Evolutionary conservation across 1,140 invertebrate genomes (phyloP), one percentile per base, ranked within the genome.

Genomic region (silkworm (Bombyx mori)): DNA sequence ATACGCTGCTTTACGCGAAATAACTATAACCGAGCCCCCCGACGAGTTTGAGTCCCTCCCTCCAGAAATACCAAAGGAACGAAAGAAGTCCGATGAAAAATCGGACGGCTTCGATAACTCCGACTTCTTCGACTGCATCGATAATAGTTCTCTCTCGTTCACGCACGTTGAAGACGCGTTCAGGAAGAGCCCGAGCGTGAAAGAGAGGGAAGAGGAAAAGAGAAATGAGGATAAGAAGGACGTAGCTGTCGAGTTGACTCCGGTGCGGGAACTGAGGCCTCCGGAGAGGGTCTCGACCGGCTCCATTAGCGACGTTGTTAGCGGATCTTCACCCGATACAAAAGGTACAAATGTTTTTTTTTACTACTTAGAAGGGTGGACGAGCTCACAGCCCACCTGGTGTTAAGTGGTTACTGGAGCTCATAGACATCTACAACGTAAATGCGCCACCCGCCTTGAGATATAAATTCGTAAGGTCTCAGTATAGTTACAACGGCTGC

Each of bases 1-100:
- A 44, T 94, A 94, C 74, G 93, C 92, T 0, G 92, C 92, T 0
- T 74, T 93, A 53, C 73, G 93, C 45, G 92, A 94, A 73, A 93
- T 93, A 26, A 92, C 91, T 55, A 88, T 91, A 65, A 89, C 90
- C 18, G 90, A 91, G 63, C 88, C 90, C 60, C 73, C 88, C 5
- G 90, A 91, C 8, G 90, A 90, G 55, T 81, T 82, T 46, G 88
- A 90, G 51, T 82, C 81, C 1, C 65, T 87, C 50, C 87, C 89
- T 2, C 79, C 88, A 0, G 85, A 89, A 74, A 72, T 68, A 52
- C 79, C 79, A 0, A 88, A 89, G 57, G 85, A 88, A 59, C 63
- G 86, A 22, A 88, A 88, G 58, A 83, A 78, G 65, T 85, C 85
- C 1, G 88, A 89, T 48, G 87, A 89, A 56, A 89, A 87, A 73